Conservation (phyloP, 2,797 vertebrate genomes). For the Pseudochaenichthys georgianus region DNA sequence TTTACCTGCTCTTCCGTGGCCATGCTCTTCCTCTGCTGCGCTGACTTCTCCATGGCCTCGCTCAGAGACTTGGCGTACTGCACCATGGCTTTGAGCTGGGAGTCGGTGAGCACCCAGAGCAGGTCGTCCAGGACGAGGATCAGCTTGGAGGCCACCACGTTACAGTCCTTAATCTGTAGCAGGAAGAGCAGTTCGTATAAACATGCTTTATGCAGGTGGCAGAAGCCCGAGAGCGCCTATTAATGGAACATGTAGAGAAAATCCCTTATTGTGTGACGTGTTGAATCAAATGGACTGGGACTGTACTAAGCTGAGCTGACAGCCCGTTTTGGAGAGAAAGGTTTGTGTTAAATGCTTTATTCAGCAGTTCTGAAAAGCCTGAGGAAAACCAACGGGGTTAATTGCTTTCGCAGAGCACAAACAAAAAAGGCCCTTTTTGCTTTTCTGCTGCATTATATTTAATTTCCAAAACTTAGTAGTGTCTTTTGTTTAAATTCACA, state of each 20-base stretch:
- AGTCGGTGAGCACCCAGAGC: slow-evolving; percentile 98
- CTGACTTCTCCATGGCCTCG: slow-evolving; percentile 98
- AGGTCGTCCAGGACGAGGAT: slow-evolving; percentile 96
- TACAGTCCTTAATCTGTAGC: slow-evolving; percentile 95
- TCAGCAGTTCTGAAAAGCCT: slow-evolving; percentile 13
- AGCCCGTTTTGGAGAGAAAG: not conserved
- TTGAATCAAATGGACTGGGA: not conserved
- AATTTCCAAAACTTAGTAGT: slow-evolving; percentile 10
- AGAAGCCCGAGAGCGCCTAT: slow-evolving; percentile 14
- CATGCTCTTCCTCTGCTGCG: slow-evolving; percentile 97
- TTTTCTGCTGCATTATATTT: slow-evolving; percentile 11
- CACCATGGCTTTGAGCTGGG: slow-evolving; percentile 98
- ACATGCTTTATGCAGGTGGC: slow-evolving; percentile 29
- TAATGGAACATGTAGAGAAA: not conserved
- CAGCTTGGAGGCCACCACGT: slow-evolving; percentile 97
- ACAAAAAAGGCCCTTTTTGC: slow-evolving; percentile 20
- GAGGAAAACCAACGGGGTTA: not conserved
- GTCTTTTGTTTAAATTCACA: slow-evolving; percentile 28
- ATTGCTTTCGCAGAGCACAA: slow-evolving; percentile 17
- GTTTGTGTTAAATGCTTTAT: not conserved
- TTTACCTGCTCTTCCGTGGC: slow-evolving; percentile 88
- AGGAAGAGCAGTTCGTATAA: slow-evolving; percentile 2
- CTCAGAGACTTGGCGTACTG: slow-evolving; percentile 99
- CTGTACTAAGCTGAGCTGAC: not conserved
- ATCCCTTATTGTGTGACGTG: slow-evolving; percentile 7